Percentiles rank a stretch among this genome's conserved stretches.
phyloP scores from a whole-genome alignment of 2,797 vertebrate species.

The Gymnoscopelus braueri region DNA sequence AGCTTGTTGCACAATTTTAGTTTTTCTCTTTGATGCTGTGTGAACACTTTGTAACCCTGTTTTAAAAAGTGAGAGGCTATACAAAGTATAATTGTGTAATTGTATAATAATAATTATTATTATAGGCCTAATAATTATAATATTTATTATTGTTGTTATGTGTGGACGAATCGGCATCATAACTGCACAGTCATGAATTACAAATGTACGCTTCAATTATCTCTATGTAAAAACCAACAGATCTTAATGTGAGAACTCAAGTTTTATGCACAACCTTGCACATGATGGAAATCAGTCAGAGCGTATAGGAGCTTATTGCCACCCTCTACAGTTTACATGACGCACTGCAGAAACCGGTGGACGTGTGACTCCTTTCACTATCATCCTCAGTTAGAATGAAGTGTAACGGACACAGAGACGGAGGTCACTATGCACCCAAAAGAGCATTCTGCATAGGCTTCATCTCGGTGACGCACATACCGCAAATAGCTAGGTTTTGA shows the following conservation, averaged over 20 bases:
- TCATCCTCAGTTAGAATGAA: slow-evolving; percentile 5
- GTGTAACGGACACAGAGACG: slow-evolving; percentile 1
- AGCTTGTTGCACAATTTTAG: too few species aligned
- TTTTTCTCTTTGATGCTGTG: too few species aligned
- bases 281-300: too few species aligned
- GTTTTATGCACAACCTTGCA: too few species aligned
- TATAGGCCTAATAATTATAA: too few species aligned
- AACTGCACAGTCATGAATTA: not conserved
- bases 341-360: not conserved
- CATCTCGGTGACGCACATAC: slow-evolving; percentile 12
- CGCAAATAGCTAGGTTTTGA: slow-evolving; percentile 37
- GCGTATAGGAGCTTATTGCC: not conserved
- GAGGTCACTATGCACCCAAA: slow-evolving; percentile 12
- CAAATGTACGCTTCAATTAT: not conserved
- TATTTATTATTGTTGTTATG: too few species aligned
- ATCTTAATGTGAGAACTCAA: too few species aligned
- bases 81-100: too few species aligned
- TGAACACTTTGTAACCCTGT: too few species aligned
- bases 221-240: too few species aligned
- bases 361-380: not conserved
- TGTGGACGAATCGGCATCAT: not conserved
- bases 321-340: not conserved
- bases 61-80: too few species aligned
- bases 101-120: too few species aligned
- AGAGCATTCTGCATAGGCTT: not conserved